Evolutionary conservation across 2,797 vertebrate genomes (phyloP), one percentile per base, ranked within the genome.

Genomic region (Apodemus agrarius): DNA sequence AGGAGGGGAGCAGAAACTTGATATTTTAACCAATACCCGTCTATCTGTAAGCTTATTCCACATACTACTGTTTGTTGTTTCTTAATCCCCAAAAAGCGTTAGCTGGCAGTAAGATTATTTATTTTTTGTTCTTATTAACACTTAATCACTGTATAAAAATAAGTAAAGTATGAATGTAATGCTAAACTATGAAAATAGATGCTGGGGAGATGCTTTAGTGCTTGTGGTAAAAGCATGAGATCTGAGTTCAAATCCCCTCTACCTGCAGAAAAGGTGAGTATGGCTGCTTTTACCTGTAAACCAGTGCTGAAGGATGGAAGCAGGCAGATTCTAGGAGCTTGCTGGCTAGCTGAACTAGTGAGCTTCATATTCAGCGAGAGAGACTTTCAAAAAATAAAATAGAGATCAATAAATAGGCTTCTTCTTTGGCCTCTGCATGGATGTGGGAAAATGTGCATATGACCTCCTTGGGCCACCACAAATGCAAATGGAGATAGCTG

Each of bases 1-100:
- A 65, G 63, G 81, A 75, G 19, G n/a, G 29, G 82, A 61, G 8
- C 24, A 90, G 67, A 40, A 94, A n/a, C 12, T 13, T 91, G 82
- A 74, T 43, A 69, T 92, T 95, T 94, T 76, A 90, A 63, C 14
- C 81, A 94, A 40, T 88, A 29, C 57, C n/a, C 82, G 29, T 83
- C 4, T 61, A 2, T 88, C 29, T 76, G 6, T 93, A 43, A 95
- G 89, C 40, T 93, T 80, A 57, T 61, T 65, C 63, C 29, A 65
- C 29, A 13, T 31, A 31, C 31, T 31, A 65, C 26, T 65, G 29
- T 65, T 65, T 65, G 26, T 52, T 52, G 78, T 37, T 59, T 96
- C 90, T n/a, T 40, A 86, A 91, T 89, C 10, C 40, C 59, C 57
- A 85, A 2, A 3, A 85, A 93, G 14, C 5, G 10, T 67, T 89